Base-by-base conservation (phyloP, 2,888 invertebrate species). In the Platycheirus albimanus region DNA sequence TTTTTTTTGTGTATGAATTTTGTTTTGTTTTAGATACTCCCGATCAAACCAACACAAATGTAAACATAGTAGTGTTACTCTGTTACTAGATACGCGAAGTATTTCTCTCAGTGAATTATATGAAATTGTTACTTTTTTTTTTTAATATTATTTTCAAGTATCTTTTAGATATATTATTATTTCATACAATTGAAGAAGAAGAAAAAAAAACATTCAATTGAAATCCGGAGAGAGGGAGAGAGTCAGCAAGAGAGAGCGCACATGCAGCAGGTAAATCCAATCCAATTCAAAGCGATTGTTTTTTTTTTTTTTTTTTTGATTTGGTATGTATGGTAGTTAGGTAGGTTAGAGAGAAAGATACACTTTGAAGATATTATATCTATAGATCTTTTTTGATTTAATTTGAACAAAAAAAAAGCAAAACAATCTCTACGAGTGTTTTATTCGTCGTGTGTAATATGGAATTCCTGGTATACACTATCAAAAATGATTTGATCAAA, bases 201-300 rank as follows among this genome's bases (percentile, higher is more conserved):
- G 19, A 36, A 54, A 49, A 63, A 69, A 24, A 49, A 56, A 63
- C 56, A 49, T 52, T 61, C 54, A 17, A 63, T 67, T 54, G 56
- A 81, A 81, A 77, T 76, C 61, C 67, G 54, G 45, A 61, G 81
- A 71, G 61, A 61, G 61, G 45, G 45, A 41, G 41, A 58, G 41
- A 41, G 58, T 58, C 41, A 58, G 15, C 15, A 58, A 15, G 36
- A 61, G 20, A 69, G 41, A 75, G 76, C 70, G 64, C 70, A 67
- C 61, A 81, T 81, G 81, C 77, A 76, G 70, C 76, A 81, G 76
- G 71, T 77, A 81, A 76, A 81, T 80, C 64, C 64, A 66, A 72
- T 36, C 58, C 58, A 69, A 74, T 47, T 24, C 52, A 69, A 79
- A 56, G 38, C 36, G 66, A 51, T 66, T 56, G 64, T 56, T 76